A percentile compares a stretch with the other conserved stretches of the same genome.
Evolutionary conservation across 2,113 vertebrate genomes (phyloP).

Genomic region (Phylloscopus trochilus): DNA sequence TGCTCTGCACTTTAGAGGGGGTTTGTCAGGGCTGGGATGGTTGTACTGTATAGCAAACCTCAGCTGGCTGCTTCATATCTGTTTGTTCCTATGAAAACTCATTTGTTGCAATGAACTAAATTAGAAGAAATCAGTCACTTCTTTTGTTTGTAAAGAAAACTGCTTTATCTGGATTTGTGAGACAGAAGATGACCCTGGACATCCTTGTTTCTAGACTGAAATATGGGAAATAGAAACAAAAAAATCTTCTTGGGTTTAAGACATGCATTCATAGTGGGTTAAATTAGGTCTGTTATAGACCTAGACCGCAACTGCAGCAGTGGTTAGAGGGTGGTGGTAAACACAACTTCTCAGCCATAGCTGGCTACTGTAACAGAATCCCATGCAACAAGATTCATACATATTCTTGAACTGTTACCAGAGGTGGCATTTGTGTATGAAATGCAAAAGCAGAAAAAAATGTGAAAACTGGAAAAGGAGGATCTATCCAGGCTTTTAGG

Average conservation of each 20-base stretch:
- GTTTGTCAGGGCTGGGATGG: not conserved
- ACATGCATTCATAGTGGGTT: not conserved
- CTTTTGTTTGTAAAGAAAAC: not conserved
- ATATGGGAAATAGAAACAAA: not conserved
- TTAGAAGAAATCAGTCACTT: not conserved
- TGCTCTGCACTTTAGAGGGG: not conserved
- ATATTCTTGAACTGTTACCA: not conserved
- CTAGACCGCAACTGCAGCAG: not conserved
- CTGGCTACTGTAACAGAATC: not conserved
- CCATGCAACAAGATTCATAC: not conserved
- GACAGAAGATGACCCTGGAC: not conserved
- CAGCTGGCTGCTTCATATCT: not conserved
- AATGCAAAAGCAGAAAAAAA: not conserved
- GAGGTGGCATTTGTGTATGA: not conserved
- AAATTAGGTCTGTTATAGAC: not conserved
- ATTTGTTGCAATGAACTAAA: not conserved
- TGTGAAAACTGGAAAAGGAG: not conserved
- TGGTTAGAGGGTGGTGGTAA: not conserved
- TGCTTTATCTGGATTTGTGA: not conserved
- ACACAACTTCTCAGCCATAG: not conserved
- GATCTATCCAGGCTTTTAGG: not conserved
- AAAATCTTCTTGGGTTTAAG: not conserved
- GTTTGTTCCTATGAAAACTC: not conserved
- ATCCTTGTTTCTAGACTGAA: not conserved
- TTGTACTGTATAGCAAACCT: not conserved